Base-by-base conservation (phyloP, 2,797 vertebrate species). In the Morus bassanus region DNA sequence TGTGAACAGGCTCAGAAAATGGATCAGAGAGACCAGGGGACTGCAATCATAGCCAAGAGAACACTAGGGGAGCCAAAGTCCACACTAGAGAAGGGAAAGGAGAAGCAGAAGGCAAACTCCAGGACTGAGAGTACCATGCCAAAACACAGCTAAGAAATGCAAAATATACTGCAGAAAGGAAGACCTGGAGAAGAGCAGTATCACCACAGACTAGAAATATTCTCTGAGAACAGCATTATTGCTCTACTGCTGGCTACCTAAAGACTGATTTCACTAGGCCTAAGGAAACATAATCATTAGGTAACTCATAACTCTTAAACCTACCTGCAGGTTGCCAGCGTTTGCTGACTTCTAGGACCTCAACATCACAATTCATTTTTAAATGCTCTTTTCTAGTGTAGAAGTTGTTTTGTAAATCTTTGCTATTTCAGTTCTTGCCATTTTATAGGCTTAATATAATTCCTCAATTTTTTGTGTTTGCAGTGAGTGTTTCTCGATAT, bases 31-130 rank as follows among this genome's bases (percentile, higher is more conserved):
- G 80, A 91, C 56, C 7, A 21, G 50, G n/a, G 35, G 31, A 45
- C 73, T 88, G 39, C 95, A 96, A 81, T 69, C 46, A 31, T 41
- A 51, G 85, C 93, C 85, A 95, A 84, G 43, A 93, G 82, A 95
- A 84, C 76, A 91, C 73, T 54, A 91, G 89, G 76, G 88, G 88
- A 96, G 82, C 73, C 82, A 96, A 95, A 96, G 89, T 83, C 63
- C 91, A 94, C 60, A 43, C 15, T 53, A 61, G 41, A 88, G 60
- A 82, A 65, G 6, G 22, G 30, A 86, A 93, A 81, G 30, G 10
- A 77, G 35, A 78, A 89, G 35, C 41, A 75, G 70, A 84, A 78
- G 23, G 27, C 16, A 70, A 69, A 59, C 2, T 69, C 54, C 73
- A 35, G 0, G 3, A 35, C 21, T 72, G 27, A 82, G 53, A 78